A percentile compares a stretch with the other conserved stretches of the same genome.
Evolutionary conservation across 2,797 vertebrate species (phyloP).

Genomic region (Cossypha polioptera): DNA sequence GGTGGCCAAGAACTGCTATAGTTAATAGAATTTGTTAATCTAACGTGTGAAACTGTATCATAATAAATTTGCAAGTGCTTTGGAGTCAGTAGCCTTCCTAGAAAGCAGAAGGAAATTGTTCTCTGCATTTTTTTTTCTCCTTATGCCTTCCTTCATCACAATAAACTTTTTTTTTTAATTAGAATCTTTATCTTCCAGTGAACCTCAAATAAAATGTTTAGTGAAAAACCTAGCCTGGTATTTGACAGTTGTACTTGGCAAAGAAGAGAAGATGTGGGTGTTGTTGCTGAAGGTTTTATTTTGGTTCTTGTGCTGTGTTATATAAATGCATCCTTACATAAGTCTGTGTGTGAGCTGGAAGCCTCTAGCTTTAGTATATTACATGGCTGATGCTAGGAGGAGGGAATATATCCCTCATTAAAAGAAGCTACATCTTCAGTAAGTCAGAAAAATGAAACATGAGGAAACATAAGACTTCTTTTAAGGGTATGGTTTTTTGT

Average conservation of each 20-base stretch:
- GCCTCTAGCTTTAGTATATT: not conserved
- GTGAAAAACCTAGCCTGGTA: not conserved
- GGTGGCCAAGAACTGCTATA: not conserved
- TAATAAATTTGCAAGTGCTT: not conserved
- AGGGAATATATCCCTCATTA: not conserved
- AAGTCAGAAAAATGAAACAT: not conserved
- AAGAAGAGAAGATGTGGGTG: not conserved
- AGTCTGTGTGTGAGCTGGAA: accelerated
- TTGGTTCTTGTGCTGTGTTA: not conserved
- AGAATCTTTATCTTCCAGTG: not conserved
- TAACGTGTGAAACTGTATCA: not conserved
- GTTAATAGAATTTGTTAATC: not conserved
- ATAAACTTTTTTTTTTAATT: not conserved
- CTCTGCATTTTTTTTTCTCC: not conserved
- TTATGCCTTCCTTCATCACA: not conserved
- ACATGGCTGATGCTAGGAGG: not conserved
- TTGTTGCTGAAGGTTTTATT: not conserved
- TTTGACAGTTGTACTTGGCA: not conserved
- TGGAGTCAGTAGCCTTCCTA: not conserved
- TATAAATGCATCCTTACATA: not conserved
- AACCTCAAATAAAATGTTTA: not conserved
- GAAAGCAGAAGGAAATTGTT: not conserved
- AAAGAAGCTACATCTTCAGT: not conserved
- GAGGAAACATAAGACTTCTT: not conserved
- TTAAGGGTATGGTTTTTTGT: not conserved